Evolutionary conservation across 2,888 invertebrate genomes (phyloP), one percentile per base, ranked within the genome.

Genomic region (Camptogramma bilineatum): DNA sequence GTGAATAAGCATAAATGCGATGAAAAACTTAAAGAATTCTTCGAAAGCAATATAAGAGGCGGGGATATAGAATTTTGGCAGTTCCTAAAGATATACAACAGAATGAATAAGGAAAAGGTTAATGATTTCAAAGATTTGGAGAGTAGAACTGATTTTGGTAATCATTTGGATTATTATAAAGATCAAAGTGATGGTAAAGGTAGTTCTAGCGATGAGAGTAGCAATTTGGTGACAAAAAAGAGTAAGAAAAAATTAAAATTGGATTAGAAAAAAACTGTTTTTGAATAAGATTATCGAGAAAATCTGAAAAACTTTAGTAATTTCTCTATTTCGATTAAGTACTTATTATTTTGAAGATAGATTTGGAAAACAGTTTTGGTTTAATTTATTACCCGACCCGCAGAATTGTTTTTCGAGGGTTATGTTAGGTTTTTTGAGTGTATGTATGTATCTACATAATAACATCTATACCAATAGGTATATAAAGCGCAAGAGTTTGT

Each of bases 1-100:
- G 72, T 70, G 7, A 81, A 81, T 44, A 90, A 84, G 1, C 90
- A 91, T 2, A 88, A 82, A 68, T 91, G 91, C 51, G 90, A 91
- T 21, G 79, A 81, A 2, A 72, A 83, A 42, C 62, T 92, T 0
- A 87, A 79, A 18, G 79, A 85, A 0, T 92, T 92, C 61, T 92
- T 88, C 48, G 79, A 86, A 19, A 83, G 78, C 0, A 87, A 91
- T 17, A 83, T 91, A 0, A 82, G 85, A 68, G 91, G 91, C 0
- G 82, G 83, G 0, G 87, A 91, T 52, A 81, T 91, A 0, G 90
- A 90, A 19, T 92, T 92, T 50, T 89, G 90, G 87, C 91, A 92
- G 28, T 92, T 92, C 67, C 54, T 91, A 13, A 91, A 91, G 59
- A 90, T 91, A 1, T 91, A 81, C 55, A 91, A 91, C 63, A 86